Evolutionary conservation across 1,140 invertebrate genomes (phyloP), one percentile per base, ranked within the genome.

Genomic region (Eumeta japonica): DNA sequence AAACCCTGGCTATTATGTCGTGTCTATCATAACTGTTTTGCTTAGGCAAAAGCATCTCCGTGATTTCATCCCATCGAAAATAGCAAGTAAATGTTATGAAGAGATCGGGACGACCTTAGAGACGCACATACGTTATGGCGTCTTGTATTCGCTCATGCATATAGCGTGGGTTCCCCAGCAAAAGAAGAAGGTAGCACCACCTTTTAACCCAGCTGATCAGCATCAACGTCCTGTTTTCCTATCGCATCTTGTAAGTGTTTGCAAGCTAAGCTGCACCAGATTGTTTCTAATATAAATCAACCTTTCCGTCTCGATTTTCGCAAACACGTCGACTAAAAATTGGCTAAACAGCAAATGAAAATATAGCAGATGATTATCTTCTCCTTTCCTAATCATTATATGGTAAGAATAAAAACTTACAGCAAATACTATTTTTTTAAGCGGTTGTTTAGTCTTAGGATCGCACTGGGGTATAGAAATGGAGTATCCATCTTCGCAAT

Each of bases 1-100:
- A 53, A 34, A 53, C 50, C 45, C 50, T 46, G 16, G 29, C n/a
- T n/a, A n/a, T n/a, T n/a, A n/a, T n/a, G n/a, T n/a, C n/a, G n/a
- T n/a, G n/a, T n/a, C n/a, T n/a, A n/a, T n/a, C n/a, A n/a, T n/a
- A n/a, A n/a, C n/a, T n/a, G n/a, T n/a, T n/a, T n/a, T n/a, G n/a
- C n/a, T 43, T 40, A 53, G 24, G 43, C 40, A 41, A 55, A 39
- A 45, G 47, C 43, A 46, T n/a, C n/a, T 55, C 43, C 43, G 39
- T 57, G 4, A 58, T 50, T 45, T 58, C 55, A 15, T 28, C 36
- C 55, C 78, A 82, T 35, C 65, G 44, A 43, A 75, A 58, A 62
- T 82, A 72, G 43, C 55, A 66, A 18, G 63, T 72, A 37, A 60
- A 50, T 29, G 65, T 72, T 28, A 62, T 57, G 43, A 72, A 70